These are phyloP conservation scores for Hanleya hanleyi DNA, from an alignment of 2,888 invertebrate species.

Conservation along the genomic window DNA sequence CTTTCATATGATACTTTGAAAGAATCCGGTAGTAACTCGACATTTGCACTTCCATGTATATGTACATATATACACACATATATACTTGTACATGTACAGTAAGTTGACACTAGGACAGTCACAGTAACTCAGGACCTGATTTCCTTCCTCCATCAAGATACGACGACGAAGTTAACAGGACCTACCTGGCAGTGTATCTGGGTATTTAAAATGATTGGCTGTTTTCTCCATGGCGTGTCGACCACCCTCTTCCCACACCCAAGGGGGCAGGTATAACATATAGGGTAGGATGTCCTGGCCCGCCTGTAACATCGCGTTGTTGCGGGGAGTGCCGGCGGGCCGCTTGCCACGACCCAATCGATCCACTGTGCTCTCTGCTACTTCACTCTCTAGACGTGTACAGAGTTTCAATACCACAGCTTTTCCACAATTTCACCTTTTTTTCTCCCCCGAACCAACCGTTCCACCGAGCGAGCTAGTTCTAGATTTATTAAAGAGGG, in stretches of 20 bases:
- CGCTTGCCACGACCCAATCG: neutral
- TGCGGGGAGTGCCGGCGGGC: neutral
- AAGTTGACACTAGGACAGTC: too few species aligned
- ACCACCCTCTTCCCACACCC: neutral
- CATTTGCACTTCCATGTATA: neutral
- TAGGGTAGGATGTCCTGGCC: slow-evolving; percentile 5
- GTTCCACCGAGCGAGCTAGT: slow-evolving; percentile 3
- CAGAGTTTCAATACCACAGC: slow-evolving; percentile 5
- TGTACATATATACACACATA: slow-evolving; percentile 1
- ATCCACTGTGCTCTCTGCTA: slow-evolving; percentile 5
- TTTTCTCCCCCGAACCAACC: neutral
- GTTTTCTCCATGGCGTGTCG: neutral
- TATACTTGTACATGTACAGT: too few species aligned
- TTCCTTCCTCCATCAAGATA: too few species aligned
- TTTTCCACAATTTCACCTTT: neutral
- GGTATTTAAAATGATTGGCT: neutral
- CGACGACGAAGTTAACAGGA: too few species aligned
- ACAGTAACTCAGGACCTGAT: too few species aligned
- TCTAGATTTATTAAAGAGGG: slow-evolving; percentile 5
- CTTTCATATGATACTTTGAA: too few species aligned
- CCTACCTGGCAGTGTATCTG: too few species aligned
- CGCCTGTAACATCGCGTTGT: neutral
- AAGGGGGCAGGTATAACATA: slow-evolving; percentile 1
- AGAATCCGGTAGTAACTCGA: too few species aligned
- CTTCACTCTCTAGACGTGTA: neutral